Evolutionary conservation across 2,113 vertebrate genomes (phyloP).

Genomic region (Dascyllus trimaculatus): DNA sequence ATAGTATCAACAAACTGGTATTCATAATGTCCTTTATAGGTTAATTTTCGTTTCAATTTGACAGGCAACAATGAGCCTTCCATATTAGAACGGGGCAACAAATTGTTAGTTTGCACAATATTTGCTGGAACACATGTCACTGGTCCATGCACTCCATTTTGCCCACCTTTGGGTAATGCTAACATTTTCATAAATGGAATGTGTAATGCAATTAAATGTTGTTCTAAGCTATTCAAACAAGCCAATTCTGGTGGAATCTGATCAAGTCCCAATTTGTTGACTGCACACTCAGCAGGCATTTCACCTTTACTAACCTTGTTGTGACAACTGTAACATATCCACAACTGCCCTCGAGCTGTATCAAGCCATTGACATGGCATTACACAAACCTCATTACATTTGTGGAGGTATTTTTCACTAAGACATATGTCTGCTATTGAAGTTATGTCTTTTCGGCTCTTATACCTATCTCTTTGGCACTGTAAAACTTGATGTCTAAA

Average conservation of each 20-base stretch:
- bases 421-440: no score
- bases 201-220: constrained; percentile 5
- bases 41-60: no score
- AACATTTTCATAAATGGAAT: background rate
- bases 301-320: background rate
- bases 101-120: background rate
- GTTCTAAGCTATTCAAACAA: background rate
- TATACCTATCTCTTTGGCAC: no score
- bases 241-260: background rate
- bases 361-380: no score
- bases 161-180: background rate
- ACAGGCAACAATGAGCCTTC: background rate
- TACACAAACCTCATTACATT: no score
- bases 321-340: background rate
- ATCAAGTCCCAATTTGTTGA: background rate
- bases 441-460: no score
- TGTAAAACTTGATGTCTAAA: no score
- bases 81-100: background rate
- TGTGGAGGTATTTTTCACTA: no score
- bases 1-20: background rate
- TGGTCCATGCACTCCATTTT: background rate
- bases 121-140: background rate
- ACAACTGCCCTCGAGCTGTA: background rate
- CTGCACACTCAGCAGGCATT: background rate
- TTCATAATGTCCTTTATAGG: constrained; percentile 10